phyloP scores from a whole-genome alignment of 1,140 invertebrate genomes.

The Apocrypta bakeri region DNA sequence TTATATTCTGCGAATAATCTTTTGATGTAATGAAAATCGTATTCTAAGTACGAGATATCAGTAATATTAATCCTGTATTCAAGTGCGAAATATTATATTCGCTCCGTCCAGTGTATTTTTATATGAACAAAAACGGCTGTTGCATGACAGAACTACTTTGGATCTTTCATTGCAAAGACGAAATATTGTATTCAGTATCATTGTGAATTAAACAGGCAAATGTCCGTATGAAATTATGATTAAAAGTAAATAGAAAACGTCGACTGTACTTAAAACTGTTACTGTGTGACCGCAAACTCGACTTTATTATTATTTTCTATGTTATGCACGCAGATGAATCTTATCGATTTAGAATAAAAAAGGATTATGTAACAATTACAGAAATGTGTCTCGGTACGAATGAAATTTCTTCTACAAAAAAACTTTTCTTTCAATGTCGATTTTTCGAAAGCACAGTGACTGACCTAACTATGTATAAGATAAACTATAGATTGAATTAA shows the following conservation, averaged over 20 bases:
- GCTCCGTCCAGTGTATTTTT: slow-evolving; percentile 71
- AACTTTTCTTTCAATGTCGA: not conserved
- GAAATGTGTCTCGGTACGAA: too few species aligned
- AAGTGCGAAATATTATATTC: slow-evolving; percentile 43
- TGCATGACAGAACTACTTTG: slow-evolving; percentile 26
- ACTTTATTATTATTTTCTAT: not conserved
- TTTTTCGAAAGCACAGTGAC: not conserved
- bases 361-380: too few species aligned
- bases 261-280: slow-evolving; percentile 39
- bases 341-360: too few species aligned
- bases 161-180: not conserved
- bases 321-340: not conserved
- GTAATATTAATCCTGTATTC: slow-evolving; percentile 6
- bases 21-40: not conserved
- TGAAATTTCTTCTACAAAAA: not conserved
- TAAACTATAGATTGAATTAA: slow-evolving; percentile 4
- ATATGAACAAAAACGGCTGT: slow-evolving; percentile 56
- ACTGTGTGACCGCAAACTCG: not conserved
- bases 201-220: not conserved
- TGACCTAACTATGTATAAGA: slow-evolving; percentile 24
- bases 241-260: not conserved
- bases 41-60: not conserved
- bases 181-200: not conserved
- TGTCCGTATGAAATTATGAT: not conserved
- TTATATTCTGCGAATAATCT: not conserved